Evolutionary conservation across 1,140 invertebrate species (phyloP).

Genomic region (Zaprionus lachaisei): DNA sequence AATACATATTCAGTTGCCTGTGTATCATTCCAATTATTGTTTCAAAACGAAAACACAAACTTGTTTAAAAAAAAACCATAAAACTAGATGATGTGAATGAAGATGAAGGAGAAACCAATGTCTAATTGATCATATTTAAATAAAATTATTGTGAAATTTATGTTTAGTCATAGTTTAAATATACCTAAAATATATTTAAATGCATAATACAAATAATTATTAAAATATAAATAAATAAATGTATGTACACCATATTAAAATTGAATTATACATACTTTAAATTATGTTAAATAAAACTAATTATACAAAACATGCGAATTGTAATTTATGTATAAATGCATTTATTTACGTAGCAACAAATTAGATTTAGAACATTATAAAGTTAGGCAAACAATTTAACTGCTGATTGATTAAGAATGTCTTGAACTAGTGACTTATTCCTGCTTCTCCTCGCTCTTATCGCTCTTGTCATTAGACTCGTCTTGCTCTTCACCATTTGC

Average conservation of each 20-base stretch:
- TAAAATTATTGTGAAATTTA: constrained; percentile 70
- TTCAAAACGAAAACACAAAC: constrained; percentile 40
- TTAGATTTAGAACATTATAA: constrained; percentile 13
- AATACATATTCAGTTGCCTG: constrained; percentile 56
- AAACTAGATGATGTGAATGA: constrained; percentile 4
- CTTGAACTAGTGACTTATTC: constrained; percentile 8
- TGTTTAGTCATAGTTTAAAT: constrained; percentile 83
- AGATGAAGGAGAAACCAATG: constrained; percentile 56
- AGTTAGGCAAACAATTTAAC: constrained; percentile 14
- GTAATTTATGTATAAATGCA: background rate
- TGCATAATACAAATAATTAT: constrained; percentile 77
- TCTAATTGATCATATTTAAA: constrained; percentile 59
- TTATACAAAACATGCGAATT: constrained; percentile 56
- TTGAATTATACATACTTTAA: constrained; percentile 80
- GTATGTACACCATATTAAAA: constrained; percentile 81
- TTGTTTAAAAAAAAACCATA: constrained; percentile 60
- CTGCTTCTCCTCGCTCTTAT: background rate
- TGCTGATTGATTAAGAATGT: constrained; percentile 2
- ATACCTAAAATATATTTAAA: constrained; percentile 81
- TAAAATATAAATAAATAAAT: constrained; percentile 76
- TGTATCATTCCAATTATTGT: constrained; percentile 68
- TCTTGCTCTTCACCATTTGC: background rate
- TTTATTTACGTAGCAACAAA: constrained; percentile 2
- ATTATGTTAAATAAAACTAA: constrained; percentile 83
- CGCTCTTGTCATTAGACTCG: constrained; percentile 10